Evolutionary conservation across 2,797 vertebrate genomes (phyloP).

Genomic region (Chiloscyllium punctatum): DNA sequence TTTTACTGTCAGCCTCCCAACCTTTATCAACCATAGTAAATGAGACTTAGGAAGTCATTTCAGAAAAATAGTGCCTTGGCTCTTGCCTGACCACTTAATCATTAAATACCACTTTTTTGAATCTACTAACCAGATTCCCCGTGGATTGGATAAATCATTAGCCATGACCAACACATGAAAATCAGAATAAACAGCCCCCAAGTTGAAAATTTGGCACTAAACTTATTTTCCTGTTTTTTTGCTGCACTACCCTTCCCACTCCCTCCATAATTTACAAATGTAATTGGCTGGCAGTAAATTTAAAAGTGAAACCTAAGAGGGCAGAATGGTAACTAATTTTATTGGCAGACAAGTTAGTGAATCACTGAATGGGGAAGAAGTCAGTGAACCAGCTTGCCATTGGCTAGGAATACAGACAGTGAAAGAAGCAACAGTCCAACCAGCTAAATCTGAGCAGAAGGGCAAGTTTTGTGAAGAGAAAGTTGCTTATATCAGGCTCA

Average conservation of each 20-base stretch:
- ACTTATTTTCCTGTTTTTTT: neutral
- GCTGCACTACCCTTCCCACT: neutral
- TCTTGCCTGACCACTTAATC: too few relatives aligned
- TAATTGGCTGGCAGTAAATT: neutral
- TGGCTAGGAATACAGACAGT: neutral
- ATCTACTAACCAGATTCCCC: neutral
- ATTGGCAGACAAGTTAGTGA: neutral
- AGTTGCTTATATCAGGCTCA: neutral
- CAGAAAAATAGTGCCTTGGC: neutral
- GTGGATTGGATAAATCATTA: neutral
- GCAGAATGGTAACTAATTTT: neutral
- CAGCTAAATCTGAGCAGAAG: neutral
- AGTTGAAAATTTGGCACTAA: neutral
- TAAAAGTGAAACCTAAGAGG: neutral
- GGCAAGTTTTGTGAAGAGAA: neutral
- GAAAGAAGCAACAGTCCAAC: neutral
- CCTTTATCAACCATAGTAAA: neutral
- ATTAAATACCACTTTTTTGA: neutral
- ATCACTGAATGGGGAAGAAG: neutral
- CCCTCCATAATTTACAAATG: neutral
- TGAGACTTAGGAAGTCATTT: neutral
- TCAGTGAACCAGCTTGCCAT: neutral
- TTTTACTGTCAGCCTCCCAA: neutral
- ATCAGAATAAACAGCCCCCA: neutral
- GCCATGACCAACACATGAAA: neutral